Conservation (phyloP, 1,140 invertebrate species). For the Bilobella aurantiaca region DNA sequence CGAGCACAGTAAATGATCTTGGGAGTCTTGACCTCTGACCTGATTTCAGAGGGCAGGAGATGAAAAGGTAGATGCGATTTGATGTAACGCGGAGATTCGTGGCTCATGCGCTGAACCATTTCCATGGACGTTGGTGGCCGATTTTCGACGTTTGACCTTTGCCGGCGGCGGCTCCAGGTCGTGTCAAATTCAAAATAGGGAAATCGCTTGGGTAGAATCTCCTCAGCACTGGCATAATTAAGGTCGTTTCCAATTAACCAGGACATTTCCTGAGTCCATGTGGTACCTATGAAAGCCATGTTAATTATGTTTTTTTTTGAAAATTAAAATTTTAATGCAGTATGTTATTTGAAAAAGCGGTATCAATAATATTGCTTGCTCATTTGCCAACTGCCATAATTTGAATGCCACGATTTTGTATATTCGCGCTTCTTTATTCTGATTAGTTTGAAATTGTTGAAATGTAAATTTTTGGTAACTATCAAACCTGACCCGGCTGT, state of each 20-base stretch:
- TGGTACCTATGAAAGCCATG: constrained; percentile 42
- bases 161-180: background rate
- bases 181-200: constrained; percentile 40
- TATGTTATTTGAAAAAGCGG: background rate
- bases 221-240: constrained; percentile 44
- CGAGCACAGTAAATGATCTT: constrained; percentile 73
- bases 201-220: constrained; percentile 36
- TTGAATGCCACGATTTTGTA: too few relatives aligned
- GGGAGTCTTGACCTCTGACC: constrained; percentile 41
- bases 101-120: constrained; percentile 16
- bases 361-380: background rate
- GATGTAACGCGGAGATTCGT: constrained; percentile 48
- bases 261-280: constrained; percentile 52
- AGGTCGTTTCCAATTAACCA: constrained; percentile 47
- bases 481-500: too few relatives aligned
- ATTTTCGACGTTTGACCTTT: background rate
- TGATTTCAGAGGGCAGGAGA: constrained; percentile 53
- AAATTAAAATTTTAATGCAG: background rate
- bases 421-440: background rate
- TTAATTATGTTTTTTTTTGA: too few relatives aligned
- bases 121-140: constrained; percentile 25
- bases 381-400: background rate
- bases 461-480: background rate
- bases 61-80: constrained; percentile 70
- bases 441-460: background rate